Percentiles rank a stretch among this genome's conserved stretches.
phyloP scores from a whole-genome alignment of 2,888 invertebrate genomes.

The Trachelus iudaicus region DNA sequence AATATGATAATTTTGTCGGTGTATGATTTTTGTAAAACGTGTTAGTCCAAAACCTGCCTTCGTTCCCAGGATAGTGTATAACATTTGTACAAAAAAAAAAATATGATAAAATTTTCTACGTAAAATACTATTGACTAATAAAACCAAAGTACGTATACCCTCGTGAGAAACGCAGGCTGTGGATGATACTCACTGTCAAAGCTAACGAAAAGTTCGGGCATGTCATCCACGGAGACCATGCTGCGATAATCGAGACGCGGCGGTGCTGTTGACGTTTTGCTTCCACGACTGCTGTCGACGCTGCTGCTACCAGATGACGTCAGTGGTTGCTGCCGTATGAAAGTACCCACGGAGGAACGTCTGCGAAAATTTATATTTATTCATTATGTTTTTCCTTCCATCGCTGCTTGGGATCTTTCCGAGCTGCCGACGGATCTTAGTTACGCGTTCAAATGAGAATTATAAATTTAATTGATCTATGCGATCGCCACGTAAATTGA shows the following conservation, averaged over 20 bases:
- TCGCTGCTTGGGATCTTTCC: neutral
- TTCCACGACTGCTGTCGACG: slow-evolving; percentile 72
- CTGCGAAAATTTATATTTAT: slow-evolving; percentile 66
- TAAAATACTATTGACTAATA: too few species aligned
- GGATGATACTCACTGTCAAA: slow-evolving; percentile 84
- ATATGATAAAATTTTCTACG: too few species aligned
- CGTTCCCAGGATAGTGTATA: neutral
- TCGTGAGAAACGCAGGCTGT: neutral
- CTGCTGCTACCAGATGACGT: slow-evolving; percentile 67
- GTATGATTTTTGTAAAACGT: neutral
- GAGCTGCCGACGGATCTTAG: slow-evolving; percentile 27
- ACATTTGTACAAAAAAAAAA: neutral
- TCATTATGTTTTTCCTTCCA: slow-evolving; percentile 24
- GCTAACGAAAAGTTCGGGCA: slow-evolving; percentile 94
- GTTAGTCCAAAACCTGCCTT: neutral
- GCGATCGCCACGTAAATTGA: neutral
- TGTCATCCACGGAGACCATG: slow-evolving; percentile 94
- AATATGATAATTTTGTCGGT: neutral
- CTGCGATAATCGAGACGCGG: slow-evolving; percentile 90
- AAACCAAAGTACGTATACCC: too few species aligned
- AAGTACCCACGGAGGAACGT: slow-evolving; percentile 87
- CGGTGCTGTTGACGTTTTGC: slow-evolving; percentile 70
- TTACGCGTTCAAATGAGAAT: neutral
- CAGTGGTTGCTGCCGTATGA: slow-evolving; percentile 77
- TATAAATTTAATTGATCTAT: neutral